Evolutionary conservation across 1,140 invertebrate genomes (phyloP).

Genomic region (Periplaneta americana): DNA sequence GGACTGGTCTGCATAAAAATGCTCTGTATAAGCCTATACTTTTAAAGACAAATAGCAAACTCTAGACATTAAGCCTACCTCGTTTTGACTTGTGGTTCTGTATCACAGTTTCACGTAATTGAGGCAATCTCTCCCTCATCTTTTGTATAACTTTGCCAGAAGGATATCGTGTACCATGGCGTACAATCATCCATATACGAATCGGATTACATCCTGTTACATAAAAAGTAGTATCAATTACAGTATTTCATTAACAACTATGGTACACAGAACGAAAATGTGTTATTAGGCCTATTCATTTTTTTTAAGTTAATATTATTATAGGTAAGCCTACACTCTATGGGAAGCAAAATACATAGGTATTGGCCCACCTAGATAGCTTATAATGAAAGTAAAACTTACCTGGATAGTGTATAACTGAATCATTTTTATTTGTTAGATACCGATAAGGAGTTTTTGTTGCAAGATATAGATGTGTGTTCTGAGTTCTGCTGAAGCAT

Average conservation of each 20-base stretch:
- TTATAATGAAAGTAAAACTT: neutral
- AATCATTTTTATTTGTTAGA: constrained; percentile 5
- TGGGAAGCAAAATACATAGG: neutral
- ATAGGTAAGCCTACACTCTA: neutral
- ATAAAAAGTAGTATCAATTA: neutral
- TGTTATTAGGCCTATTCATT: neutral
- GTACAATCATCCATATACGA: constrained; percentile 58
- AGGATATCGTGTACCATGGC: constrained; percentile 64
- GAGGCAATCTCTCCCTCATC: constrained; percentile 42
- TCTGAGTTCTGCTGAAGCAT: constrained; percentile 1
- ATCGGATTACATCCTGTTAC: constrained; percentile 50
- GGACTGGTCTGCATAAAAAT: too few relatives aligned
- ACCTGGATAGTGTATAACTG: neutral
- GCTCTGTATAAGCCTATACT: constrained; percentile 17
- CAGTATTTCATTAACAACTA: neutral
- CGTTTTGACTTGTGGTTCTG: constrained; percentile 31
- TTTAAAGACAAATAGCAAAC: neutral
- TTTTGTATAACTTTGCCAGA: constrained; percentile 42
- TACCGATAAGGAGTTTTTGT: constrained; percentile 15
- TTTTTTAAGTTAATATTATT: neutral
- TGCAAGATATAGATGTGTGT: constrained; percentile 13
- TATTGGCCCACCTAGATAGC: neutral
- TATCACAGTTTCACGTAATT: constrained; percentile 45
- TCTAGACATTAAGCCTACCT: constrained; percentile 26
- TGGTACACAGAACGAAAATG: neutral